Evolutionary conservation across 2,888 invertebrate species (phyloP), one percentile per base, ranked within the genome.

Genomic region (Cheilosia vernalis): DNA sequence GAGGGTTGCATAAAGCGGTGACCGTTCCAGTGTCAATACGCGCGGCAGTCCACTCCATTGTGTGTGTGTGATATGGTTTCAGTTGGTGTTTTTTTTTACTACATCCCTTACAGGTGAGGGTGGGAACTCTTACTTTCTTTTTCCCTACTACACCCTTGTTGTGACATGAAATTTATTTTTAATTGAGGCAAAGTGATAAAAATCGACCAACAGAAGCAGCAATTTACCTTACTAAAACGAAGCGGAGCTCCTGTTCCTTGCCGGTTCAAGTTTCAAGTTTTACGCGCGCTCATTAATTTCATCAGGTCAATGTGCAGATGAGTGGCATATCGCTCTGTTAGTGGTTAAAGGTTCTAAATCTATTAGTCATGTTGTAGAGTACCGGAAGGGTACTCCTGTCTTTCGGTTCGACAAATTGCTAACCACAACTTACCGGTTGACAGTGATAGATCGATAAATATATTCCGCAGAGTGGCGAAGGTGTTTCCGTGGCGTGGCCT

Each of bases 401-500:
- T 56, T 72, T 69, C 69, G 73, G 9, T 56, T 44, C 1, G 73
- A 78, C 69, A 73, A 78, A 78, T 73, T 83, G 69, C 67, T 69
- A 17, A 53, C 64, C 51, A 44, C 37, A 81, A 60, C 7, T 40
- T 37, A 64, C 42, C 19, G 51, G 61, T 67, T 67, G 72, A 78
- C 69, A 70, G 60, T 70, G 67, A 74, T n/a, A 63, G 64, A 84
- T 84, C 84, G 74, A 84, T 80, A 83, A 56, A 24, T 73, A 53
- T 51, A 44, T 33, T 33, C 33, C 4, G 10, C 27, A 7, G 61
- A 49, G 55, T 33, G 58, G 3, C 19, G 17, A 49, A 69, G 63
- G 77, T 77, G 73, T 74, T 76, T 79, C 44, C 74, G 74, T 76
- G 79, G 56, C 64, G 74, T 1, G 21, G 21, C 21, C 1, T 74